These are phyloP conservation scores for Oreochromis grahami DNA, from an alignment of 2,797 vertebrate genomes.

Conservation along the genomic window DNA sequence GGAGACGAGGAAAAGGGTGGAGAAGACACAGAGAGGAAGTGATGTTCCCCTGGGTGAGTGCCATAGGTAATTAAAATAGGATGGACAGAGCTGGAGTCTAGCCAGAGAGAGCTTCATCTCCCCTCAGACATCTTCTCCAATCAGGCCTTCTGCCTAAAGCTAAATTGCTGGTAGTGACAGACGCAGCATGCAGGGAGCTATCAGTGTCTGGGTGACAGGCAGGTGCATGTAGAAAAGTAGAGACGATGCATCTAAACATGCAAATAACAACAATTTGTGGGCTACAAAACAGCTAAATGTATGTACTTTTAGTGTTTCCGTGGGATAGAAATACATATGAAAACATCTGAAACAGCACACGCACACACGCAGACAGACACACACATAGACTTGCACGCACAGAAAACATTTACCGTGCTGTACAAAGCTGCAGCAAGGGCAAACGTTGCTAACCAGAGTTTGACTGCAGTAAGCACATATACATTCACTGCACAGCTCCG, in stretches of 20 bases:
- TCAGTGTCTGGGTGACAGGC: conserved; percentile 31
- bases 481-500: conserved; percentile 75
- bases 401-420: conserved; percentile 33
- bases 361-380: not conserved
- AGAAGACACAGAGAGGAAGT: conserved; percentile 36
- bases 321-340: not conserved
- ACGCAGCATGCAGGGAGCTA: conserved; percentile 39
- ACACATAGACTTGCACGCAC: not conserved
- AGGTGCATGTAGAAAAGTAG: not conserved
- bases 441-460: conserved; percentile 72
- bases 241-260: conserved; percentile 1
- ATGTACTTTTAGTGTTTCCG: not conserved
- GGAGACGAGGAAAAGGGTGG: conserved; percentile 30
- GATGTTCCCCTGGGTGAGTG: conserved; percentile 60
- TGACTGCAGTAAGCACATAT: conserved; percentile 79
- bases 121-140: conserved; percentile 62
- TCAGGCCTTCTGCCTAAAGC: conserved; percentile 54
- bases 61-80: conserved; percentile 76
- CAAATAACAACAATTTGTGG: conserved; percentile 1
- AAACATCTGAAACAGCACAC: not conserved
- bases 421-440: conserved; percentile 73
- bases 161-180: conserved; percentile 48
- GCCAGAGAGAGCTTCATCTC: conserved; percentile 65
- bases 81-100: conserved; percentile 70
- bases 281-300: conserved; percentile 1